These are phyloP conservation scores for Fundulus diaphanus DNA, from an alignment of 2,797 vertebrate species.

Conservation along the genomic window DNA sequence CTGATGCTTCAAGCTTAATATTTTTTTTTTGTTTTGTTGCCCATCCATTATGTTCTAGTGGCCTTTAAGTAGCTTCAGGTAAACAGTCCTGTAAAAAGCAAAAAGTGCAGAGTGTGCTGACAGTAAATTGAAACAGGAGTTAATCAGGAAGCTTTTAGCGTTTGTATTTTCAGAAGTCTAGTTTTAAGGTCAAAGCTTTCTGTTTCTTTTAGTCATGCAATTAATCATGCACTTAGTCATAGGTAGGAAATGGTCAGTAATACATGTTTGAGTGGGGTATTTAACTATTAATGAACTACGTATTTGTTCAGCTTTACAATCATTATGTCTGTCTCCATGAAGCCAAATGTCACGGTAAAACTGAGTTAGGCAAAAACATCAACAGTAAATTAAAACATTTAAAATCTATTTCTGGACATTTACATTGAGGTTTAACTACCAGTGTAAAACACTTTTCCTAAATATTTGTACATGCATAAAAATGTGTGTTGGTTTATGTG, in stretches of 20 bases:
- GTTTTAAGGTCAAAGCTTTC: slow-evolving; percentile 17
- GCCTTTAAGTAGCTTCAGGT: neutral
- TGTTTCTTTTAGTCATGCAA: slow-evolving; percentile 1
- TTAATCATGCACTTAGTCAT: slow-evolving; percentile 10
- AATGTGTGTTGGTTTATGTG: slow-evolving; percentile 16
- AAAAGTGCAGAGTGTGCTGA: neutral
- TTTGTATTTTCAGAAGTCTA: slow-evolving; percentile 4
- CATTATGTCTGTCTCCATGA: neutral
- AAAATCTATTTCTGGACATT: slow-evolving; percentile 8
- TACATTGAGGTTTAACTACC: slow-evolving; percentile 1
- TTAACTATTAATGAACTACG: neutral
- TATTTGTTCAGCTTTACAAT: neutral
- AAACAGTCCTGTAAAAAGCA: neutral
- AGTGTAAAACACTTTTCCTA: neutral
- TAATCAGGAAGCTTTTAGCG: slow-evolving; percentile 1
- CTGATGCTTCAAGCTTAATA: neutral
- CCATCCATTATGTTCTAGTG: neutral
- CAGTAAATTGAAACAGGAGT: neutral
- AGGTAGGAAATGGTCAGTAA: slow-evolving; percentile 1
- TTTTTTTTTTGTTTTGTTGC: neutral
- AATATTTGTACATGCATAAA: neutral
- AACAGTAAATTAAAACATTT: neutral
- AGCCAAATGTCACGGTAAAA: neutral
- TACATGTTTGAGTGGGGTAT: neutral
- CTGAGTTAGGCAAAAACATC: neutral